Percentiles rank a stretch among this genome's conserved stretches.
Evolutionary conservation across 2,888 invertebrate genomes (phyloP).

Genomic region (Ecliptopera silaceata): DNA sequence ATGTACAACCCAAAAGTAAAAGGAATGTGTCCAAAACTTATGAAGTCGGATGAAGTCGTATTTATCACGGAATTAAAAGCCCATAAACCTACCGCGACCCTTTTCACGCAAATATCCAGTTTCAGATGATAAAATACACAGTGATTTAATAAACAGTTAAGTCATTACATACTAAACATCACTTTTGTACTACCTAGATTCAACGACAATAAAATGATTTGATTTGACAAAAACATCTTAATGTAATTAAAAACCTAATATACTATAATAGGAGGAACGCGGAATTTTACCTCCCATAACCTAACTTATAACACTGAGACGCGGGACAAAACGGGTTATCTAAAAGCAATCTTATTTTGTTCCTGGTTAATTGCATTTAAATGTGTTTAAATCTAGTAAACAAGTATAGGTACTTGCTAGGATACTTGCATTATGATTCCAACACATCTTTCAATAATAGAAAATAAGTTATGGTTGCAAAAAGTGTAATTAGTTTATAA

Average conservation of each 20-base stretch:
- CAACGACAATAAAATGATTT: no score
- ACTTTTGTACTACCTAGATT: no score
- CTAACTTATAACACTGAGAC: no score
- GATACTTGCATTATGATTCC: not conserved
- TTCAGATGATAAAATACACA: conserved; percentile 24
- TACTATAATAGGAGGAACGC: no score
- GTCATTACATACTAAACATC: not conserved
- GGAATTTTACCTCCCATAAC: no score
- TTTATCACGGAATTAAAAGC: conserved; percentile 32
- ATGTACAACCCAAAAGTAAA: conserved; percentile 11
- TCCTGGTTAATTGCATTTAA: no score
- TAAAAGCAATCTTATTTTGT: no score
- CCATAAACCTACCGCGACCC: conserved; percentile 26
- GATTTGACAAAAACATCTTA: no score
- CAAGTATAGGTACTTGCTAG: no score
- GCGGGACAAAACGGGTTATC: no score
- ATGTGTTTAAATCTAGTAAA: no score
- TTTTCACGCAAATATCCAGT: conserved; percentile 29
- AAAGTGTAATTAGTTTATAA: not conserved
- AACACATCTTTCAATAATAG: not conserved
- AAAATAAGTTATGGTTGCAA: not conserved
- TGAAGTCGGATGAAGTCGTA: conserved; percentile 15
- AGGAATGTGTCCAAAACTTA: conserved; percentile 14
- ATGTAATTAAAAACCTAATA: no score
- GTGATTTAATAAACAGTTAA: not conserved